Conservation (phyloP, 2,888 invertebrate species). For the Mythimna impura region DNA sequence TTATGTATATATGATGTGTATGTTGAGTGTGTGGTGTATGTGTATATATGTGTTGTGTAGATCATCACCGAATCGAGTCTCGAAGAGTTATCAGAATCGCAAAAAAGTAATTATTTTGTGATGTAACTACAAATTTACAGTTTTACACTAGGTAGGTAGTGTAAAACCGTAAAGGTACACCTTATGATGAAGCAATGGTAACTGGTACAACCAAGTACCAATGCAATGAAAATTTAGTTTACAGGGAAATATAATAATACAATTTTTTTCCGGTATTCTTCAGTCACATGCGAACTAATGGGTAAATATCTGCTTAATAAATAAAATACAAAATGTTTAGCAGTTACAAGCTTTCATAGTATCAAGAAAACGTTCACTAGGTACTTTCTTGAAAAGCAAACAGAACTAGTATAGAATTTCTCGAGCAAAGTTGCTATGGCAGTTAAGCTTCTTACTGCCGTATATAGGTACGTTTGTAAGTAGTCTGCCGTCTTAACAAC, state of each 20-base stretch:
- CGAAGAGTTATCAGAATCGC: too few species aligned
- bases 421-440: constrained; percentile 8
- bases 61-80: too few species aligned
- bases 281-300: background rate
- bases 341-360: background rate
- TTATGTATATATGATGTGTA: too few species aligned
- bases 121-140: too few species aligned
- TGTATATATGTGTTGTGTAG: too few species aligned
- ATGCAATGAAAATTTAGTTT: background rate
- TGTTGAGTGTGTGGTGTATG: too few species aligned
- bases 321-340: too few species aligned
- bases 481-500: background rate
- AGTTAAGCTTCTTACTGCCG: constrained; percentile 31
- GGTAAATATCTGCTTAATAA: background rate
- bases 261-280: too few species aligned
- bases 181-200: background rate
- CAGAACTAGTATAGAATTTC: constrained; percentile 1
- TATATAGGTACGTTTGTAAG: background rate
- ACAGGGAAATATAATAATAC: background rate
- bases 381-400: constrained; percentile 6
- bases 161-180: background rate
- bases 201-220: background rate
- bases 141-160: too few species aligned
- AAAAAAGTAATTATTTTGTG: too few species aligned
- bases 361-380: constrained; percentile 14